A percentile compares a stretch with the other conserved stretches of the same genome.
Evolutionary conservation across 2,113 vertebrate species (phyloP).

Genomic region (Heterotis niloticus): DNA sequence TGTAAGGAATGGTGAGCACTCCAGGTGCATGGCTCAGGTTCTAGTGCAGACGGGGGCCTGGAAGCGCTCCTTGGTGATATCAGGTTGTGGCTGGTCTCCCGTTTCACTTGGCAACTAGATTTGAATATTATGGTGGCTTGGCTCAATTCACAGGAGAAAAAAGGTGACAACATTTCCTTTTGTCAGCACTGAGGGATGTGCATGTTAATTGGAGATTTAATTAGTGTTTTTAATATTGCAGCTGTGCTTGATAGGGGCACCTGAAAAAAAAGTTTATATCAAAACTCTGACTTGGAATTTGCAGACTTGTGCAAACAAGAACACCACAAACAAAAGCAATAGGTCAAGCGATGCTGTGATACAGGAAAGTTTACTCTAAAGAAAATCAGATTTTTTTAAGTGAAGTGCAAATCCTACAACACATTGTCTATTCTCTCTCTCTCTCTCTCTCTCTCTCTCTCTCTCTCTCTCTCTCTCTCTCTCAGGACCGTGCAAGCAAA

Average conservation of each 20-base stretch:
- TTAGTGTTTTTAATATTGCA: slow-evolving; percentile 63
- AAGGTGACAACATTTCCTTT: slow-evolving; percentile 41
- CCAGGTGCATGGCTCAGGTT: slow-evolving; percentile 29
- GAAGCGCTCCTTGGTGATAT: slow-evolving; percentile 32
- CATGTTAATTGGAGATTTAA: slow-evolving; percentile 65
- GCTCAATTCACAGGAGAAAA: slow-evolving; percentile 25
- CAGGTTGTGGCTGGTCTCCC: slow-evolving; percentile 29
- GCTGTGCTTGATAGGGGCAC: slow-evolving; percentile 46
- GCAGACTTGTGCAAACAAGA: background rate
- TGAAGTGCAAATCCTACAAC: background rate
- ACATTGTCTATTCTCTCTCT: background rate
- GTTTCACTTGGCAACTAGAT: slow-evolving; percentile 18
- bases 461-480: background rate
- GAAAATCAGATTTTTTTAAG: background rate
- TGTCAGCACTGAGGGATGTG: slow-evolving; percentile 53
- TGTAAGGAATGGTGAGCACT: background rate
- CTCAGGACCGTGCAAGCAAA: background rate
- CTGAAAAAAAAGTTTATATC: slow-evolving; percentile 7
- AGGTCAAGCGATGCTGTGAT: background rate
- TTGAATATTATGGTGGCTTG: slow-evolving; percentile 27
- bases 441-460: background rate
- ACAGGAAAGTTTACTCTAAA: background rate
- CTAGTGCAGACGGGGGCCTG: slow-evolving; percentile 30
- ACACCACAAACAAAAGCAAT: background rate
- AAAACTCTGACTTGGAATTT: slow-evolving; percentile 3